Percentiles rank a stretch among this genome's conserved stretches.
phyloP scores from a whole-genome alignment of 2,113 vertebrate species.

The Diadophis punctatus region DNA sequence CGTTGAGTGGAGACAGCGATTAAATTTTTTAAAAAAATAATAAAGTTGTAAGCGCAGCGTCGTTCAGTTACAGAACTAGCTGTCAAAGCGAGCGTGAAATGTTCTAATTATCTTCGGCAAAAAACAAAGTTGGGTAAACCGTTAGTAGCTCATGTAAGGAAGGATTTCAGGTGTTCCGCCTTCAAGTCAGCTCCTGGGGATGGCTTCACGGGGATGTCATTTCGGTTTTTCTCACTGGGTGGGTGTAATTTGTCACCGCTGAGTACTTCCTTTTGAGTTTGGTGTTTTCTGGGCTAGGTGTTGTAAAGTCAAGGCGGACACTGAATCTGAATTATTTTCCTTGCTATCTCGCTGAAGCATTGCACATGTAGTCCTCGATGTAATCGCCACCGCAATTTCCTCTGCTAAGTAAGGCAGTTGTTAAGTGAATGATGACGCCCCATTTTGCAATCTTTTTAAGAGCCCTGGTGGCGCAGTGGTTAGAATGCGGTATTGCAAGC shows the following conservation, averaged over 20 bases:
- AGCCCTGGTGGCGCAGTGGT: no score
- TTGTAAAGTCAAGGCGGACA: neutral
- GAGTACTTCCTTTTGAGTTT: neutral
- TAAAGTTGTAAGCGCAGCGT: neutral
- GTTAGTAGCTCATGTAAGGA: neutral
- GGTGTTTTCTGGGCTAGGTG: neutral
- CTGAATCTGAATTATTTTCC: neutral
- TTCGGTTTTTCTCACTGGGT: neutral
- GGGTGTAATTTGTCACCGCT: neutral
- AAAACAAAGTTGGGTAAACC: neutral
- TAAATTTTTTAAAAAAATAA: neutral
- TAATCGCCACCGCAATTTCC: no score
- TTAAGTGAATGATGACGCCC: no score
- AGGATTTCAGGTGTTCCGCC: neutral
- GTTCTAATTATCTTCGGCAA: neutral
- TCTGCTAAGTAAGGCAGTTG: no score
- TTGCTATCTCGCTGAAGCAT: neutral
- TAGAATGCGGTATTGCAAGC: no score
- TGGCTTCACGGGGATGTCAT: neutral
- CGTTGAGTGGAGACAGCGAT: neutral
- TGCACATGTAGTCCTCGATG: accelerated
- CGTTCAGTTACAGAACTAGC: neutral
- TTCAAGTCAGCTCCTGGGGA: neutral
- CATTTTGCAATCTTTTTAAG: no score
- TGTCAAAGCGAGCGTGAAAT: neutral